Percentiles rank a stretch among this genome's conserved stretches.
Conservation (phyloP, 2,888 invertebrate genomes). For the Drosophila lutescens region DNA sequence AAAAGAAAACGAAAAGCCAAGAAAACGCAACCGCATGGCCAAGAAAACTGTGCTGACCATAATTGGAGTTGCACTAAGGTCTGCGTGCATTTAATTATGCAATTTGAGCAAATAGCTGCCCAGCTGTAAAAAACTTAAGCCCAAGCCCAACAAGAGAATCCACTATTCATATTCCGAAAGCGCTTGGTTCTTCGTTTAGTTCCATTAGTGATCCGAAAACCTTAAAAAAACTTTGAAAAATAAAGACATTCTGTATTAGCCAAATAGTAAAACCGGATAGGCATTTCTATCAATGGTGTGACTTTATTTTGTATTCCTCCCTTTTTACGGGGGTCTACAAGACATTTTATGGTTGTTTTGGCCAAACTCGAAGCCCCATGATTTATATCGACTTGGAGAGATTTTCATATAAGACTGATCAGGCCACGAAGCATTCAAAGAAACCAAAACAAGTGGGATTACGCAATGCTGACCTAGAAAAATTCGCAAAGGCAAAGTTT, state of each 20-base stretch:
- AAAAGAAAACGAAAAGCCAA: constrained; percentile 48
- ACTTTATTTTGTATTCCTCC: constrained; percentile 24
- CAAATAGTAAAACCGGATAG: constrained; percentile 61
- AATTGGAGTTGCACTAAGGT: constrained; percentile 69
- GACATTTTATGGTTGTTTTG: constrained; percentile 36
- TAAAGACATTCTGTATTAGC: constrained; percentile 55
- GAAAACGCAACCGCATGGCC: constrained; percentile 58
- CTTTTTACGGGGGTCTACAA: constrained; percentile 37
- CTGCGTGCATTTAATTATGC: constrained; percentile 79
- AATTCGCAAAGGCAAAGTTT: constrained; percentile 26
- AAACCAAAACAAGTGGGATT: constrained; percentile 4
- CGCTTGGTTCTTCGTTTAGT: constrained; percentile 43
- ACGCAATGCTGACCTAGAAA: constrained; percentile 38
- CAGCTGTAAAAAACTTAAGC: constrained; percentile 26
- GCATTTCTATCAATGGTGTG: constrained; percentile 55
- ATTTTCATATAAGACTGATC: constrained; percentile 4
- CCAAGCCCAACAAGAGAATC: constrained; percentile 16
- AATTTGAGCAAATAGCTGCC: constrained; percentile 74
- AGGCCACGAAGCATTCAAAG: not conserved
- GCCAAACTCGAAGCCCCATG: constrained; percentile 15
- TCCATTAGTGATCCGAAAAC: constrained; percentile 27
- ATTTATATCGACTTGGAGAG: not conserved
- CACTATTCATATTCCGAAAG: constrained; percentile 20
- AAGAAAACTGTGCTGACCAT: constrained; percentile 59
- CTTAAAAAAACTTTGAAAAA: constrained; percentile 15